phyloP scores from a whole-genome alignment of 2,797 vertebrate species.

The Setipinna tenuifilis region DNA sequence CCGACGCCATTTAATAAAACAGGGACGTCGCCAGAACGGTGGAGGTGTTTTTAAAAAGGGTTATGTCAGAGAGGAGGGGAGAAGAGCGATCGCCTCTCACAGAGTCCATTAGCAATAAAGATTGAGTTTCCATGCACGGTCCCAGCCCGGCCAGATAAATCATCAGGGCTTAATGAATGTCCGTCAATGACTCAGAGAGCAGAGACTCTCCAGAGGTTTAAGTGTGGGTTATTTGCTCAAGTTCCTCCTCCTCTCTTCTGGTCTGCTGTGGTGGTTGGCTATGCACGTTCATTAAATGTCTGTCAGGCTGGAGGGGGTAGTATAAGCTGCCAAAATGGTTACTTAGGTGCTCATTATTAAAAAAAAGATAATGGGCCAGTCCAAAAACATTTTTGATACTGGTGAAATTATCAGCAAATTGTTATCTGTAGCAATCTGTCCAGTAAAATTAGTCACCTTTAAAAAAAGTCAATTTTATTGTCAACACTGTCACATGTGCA shows the following conservation, averaged over 20 bases:
- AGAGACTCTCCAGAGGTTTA: slow-evolving; percentile 41
- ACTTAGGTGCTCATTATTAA: neutral
- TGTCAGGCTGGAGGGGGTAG: slow-evolving; percentile 31
- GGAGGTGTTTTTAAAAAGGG: slow-evolving; percentile 29
- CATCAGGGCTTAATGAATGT: slow-evolving; percentile 49
- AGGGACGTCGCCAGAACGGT: slow-evolving; percentile 17
- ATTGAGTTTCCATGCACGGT: slow-evolving; percentile 35
- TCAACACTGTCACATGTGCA: too few species aligned
- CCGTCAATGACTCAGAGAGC: slow-evolving; percentile 36
- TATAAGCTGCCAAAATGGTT: neutral
- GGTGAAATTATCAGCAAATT: too few species aligned
- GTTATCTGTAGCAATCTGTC: too few species aligned
- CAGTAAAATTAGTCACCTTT: too few species aligned
- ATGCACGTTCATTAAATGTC: neutral
- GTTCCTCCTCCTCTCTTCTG: slow-evolving; percentile 7
- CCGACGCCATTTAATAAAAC: neutral
- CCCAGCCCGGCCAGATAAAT: slow-evolving; percentile 41
- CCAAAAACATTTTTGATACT: too few species aligned
- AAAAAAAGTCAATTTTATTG: too few species aligned
- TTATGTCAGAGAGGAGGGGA: slow-evolving; percentile 32
- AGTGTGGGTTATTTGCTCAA: slow-evolving; percentile 33
- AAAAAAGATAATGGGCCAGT: neutral
- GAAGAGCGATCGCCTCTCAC: slow-evolving; percentile 37
- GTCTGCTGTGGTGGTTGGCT: slow-evolving; percentile 32
- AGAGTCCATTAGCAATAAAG: slow-evolving; percentile 50